phyloP scores from a whole-genome alignment of 1,140 invertebrate genomes.

The Helicoverpa zea region DNA sequence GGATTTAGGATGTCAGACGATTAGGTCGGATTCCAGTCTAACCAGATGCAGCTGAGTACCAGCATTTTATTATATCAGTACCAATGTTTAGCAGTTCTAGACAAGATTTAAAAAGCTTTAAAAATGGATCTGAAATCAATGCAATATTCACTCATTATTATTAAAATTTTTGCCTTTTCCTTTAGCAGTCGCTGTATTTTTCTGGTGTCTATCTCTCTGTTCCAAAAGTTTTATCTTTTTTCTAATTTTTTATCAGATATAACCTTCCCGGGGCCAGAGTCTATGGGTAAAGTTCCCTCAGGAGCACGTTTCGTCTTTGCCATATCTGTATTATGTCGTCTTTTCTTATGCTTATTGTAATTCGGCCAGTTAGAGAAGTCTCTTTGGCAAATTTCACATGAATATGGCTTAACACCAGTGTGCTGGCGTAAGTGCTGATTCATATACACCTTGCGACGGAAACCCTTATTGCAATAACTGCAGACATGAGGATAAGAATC shows the following conservation, averaged over 20 bases:
- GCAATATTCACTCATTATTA: no score
- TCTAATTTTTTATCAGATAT: slow-evolving; percentile 66
- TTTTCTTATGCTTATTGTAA: slow-evolving; percentile 92
- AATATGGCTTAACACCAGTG: slow-evolving; percentile 88
- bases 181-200: not conserved
- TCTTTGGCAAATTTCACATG: slow-evolving; percentile 88
- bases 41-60: no score
- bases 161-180: no score
- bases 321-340: slow-evolving; percentile 87
- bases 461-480: slow-evolving; percentile 91
- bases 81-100: no score
- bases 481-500: slow-evolving; percentile 94
- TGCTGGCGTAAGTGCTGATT: slow-evolving; percentile 90
- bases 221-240: slow-evolving; percentile 76
- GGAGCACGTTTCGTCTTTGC: slow-evolving; percentile 76
- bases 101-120: no score
- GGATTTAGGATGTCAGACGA: no score
- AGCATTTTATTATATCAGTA: no score
- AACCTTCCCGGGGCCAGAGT: slow-evolving; percentile 72
- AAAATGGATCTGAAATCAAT: no score
- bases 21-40: no score
- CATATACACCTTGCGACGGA: slow-evolving; percentile 90
- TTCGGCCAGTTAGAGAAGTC: slow-evolving; percentile 92
- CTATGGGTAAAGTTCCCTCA: slow-evolving; percentile 72
- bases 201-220: slow-evolving; percentile 42